phyloP scores from a whole-genome alignment of 2,888 invertebrate species.

The Tridacna gigas region DNA sequence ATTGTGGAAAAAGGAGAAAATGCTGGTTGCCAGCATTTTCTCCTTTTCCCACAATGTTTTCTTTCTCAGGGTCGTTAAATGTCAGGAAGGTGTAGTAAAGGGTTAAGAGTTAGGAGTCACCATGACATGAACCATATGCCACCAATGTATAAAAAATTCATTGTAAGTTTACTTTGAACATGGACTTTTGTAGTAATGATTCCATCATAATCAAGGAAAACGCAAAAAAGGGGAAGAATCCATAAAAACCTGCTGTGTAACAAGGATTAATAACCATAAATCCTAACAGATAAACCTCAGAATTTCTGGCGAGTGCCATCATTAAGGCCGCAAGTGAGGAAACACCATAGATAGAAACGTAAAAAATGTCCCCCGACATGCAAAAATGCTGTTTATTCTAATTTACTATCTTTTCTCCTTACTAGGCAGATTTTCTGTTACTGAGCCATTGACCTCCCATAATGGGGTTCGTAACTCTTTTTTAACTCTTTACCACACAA shows the following conservation, averaged over 20 bases:
- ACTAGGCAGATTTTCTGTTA: background rate
- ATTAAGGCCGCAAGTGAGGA: slow-evolving; percentile 20
- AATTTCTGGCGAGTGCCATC: slow-evolving; percentile 17
- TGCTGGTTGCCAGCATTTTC: background rate
- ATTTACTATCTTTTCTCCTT: background rate
- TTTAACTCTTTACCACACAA: too few species aligned
- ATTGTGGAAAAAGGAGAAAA: background rate
- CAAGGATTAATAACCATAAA: slow-evolving; percentile 3
- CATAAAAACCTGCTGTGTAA: background rate
- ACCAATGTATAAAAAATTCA: too few species aligned
- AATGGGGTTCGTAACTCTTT: too few species aligned
- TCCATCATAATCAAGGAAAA: too few species aligned
- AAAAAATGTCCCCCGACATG: slow-evolving; percentile 22
- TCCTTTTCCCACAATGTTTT: background rate
- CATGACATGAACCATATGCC: too few species aligned
- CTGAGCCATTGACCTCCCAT: too few species aligned
- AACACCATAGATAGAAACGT: slow-evolving; percentile 1
- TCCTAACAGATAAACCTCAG: background rate
- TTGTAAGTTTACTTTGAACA: too few species aligned
- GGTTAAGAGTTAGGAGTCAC: too few species aligned
- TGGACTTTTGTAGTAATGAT: too few species aligned
- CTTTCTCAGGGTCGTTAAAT: too few species aligned
- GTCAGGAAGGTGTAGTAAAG: too few species aligned
- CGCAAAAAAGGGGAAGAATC: too few species aligned
- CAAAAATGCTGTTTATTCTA: slow-evolving; percentile 1